phyloP scores from a whole-genome alignment of 2,113 vertebrate genomes.

The Pelvicachromis taeniatus region DNA sequence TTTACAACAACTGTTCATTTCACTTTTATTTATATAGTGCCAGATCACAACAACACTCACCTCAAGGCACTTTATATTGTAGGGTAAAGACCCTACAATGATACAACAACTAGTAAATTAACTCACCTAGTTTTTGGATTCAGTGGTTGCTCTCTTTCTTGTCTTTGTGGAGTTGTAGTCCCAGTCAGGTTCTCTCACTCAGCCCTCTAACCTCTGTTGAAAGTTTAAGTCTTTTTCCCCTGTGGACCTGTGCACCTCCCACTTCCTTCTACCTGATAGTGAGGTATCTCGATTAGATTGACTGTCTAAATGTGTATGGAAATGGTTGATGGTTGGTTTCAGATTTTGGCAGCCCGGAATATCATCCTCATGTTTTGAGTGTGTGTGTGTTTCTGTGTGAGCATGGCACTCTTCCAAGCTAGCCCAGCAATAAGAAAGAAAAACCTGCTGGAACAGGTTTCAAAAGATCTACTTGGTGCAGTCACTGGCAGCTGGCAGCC shows the following conservation, averaged over 20 bases:
- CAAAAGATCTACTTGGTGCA: constrained; percentile 41
- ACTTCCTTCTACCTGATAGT: constrained; percentile 10
- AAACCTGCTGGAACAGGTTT: constrained; percentile 74
- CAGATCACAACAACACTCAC: background rate
- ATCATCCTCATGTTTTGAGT: constrained; percentile 33
- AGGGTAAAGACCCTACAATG: background rate
- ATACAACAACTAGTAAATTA: background rate
- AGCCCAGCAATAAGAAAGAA: constrained; percentile 53
- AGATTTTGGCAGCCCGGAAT: constrained; percentile 52
- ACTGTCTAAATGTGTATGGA: constrained; percentile 54
- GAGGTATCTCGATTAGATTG: constrained; percentile 28
- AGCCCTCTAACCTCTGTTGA: background rate
- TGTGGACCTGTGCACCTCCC: background rate
- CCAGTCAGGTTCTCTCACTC: background rate
- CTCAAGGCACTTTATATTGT: background rate
- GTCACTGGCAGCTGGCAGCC: constrained; percentile 53
- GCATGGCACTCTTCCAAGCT: constrained; percentile 51
- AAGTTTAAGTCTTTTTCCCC: background rate
- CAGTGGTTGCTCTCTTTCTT: background rate
- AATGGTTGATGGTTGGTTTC: constrained; percentile 59
- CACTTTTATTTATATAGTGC: background rate
- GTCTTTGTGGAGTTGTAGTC: background rate
- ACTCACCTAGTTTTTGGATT: constrained; percentile 41
- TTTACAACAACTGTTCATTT: background rate
- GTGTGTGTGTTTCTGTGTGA: constrained; percentile 11